Evolutionary conservation across 2,888 invertebrate species (phyloP), one percentile per base, ranked within the genome.

Genomic region (Hetaerina titia): DNA sequence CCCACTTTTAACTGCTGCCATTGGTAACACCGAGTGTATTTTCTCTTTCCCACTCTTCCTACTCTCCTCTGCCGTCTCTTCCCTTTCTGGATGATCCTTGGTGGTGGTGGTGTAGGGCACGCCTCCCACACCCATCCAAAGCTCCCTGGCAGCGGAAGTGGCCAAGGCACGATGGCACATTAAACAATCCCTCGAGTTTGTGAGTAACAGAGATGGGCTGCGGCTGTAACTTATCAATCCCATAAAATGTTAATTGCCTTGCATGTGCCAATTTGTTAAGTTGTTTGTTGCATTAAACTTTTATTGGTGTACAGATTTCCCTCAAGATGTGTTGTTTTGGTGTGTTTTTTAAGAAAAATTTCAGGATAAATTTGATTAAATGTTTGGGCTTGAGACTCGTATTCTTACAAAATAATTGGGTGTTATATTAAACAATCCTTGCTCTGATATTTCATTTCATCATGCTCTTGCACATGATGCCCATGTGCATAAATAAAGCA

Each of bases 121-220:
- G 95, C 95, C 95, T 95, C 95, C 95, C 95, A 95, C 95, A 95
- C 95, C 96, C 95, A 96, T 96, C 96, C 97, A 97, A 96, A 97
- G 98, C 96, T 98, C 98, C 96, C 97, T 98, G 97, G 98, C 98
- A 96, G 98, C 98, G 97, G 98, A 98, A 97, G 98, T 98, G 96
- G 98, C 98, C 96, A 98, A 98, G 97, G 98, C 98, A 97, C 98
- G 98, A 96, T 98, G 98, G 97, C 98, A 98, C 97, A 98, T 98
- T 97, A 98, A 97, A 97, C 96, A 97, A 96, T 97, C 97, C 96
- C 97, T 97, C 96, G 97, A 97, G 96, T 97, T 97, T 97, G 97
- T 97, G 96, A 97, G 97, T 97, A 96, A 95, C 88, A 94, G 56
- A 92, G 74, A 95, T 69, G 87, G 60, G 69, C 31, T 89, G 88